Evolutionary conservation across 1,140 invertebrate species (phyloP), one percentile per base, ranked within the genome.

Genomic region (Steinernema khuongi): DNA sequence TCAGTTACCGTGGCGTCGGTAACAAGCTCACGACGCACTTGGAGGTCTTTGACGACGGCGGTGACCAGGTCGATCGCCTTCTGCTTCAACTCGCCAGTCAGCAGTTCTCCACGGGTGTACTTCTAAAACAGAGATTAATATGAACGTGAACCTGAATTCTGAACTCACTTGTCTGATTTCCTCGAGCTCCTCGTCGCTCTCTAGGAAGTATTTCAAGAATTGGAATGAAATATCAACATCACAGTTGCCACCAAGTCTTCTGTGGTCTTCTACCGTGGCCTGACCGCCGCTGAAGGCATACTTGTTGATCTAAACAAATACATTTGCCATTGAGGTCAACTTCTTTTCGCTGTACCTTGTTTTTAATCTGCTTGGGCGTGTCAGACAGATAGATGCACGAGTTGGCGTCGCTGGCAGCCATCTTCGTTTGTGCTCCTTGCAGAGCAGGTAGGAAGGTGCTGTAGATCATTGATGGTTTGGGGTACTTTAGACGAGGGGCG

Each of bases 211-310:
- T 60, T 88, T 90, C 0, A 99, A 87, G 88, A 98, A 96, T 86
- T 99, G 95, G 87, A 90, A 99, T 0, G 94, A 92, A 70, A 95
- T 92, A 88, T 99, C 97, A 1, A 99, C 90, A 79, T 94, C 92
- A 85, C 95, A 96, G 86, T 98, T 92, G 1, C 96, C 97, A 33
- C 97, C 96, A 60, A 87, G 86, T 85, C 90, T 87, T 77, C 91
- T 87, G 85, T 99, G 97, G 85, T 97, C 92, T 86, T 99, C 96
- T 0, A 96, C 87, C 0, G 94, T 96, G 17, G 90, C 89, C 82
- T 91, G 92, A 30, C 97, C 97, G 31, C 97, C 97, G 70, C 94
- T 97, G 88, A 98, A 99, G 29, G 96, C 97, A 87, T 97, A 93
- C 88, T 97, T 98, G 85, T 99, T 99, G 36, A 95, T 91, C 91